Conservation (phyloP, 2,797 vertebrate genomes). For the Paguma larvata region DNA sequence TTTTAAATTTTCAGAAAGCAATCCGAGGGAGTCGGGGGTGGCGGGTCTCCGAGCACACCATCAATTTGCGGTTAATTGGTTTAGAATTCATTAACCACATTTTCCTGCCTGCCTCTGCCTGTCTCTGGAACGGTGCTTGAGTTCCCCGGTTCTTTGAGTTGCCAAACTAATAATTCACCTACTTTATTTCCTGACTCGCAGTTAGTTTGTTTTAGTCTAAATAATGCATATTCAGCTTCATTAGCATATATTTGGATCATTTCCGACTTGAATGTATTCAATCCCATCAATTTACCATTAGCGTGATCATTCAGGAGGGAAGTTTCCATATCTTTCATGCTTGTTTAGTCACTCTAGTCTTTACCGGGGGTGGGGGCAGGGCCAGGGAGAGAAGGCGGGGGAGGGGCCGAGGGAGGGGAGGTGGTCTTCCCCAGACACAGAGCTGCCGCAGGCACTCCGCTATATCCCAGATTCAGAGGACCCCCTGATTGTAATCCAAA, state of each 20-base stretch:
- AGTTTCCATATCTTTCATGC: slow-evolving; percentile 49
- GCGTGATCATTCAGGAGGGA: slow-evolving; percentile 60
- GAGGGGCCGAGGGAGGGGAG: neutral
- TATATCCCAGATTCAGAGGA: neutral
- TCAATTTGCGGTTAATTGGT: slow-evolving; percentile 80
- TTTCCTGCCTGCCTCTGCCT: slow-evolving; percentile 78
- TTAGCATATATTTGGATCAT: slow-evolving; percentile 80
- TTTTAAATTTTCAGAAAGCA: slow-evolving; percentile 68
- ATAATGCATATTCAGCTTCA: slow-evolving; percentile 85
- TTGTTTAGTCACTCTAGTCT: slow-evolving; percentile 72
- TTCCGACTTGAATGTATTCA: slow-evolving; percentile 73
- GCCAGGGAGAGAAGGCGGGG: neutral
- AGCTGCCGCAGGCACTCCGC: neutral
- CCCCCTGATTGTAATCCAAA: neutral
- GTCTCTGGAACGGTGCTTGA: slow-evolving; percentile 77
- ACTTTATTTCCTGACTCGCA: slow-evolving; percentile 85
- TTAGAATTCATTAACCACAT: slow-evolving; percentile 83
- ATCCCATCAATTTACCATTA: slow-evolving; percentile 75
- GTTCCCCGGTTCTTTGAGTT: slow-evolving; percentile 82
- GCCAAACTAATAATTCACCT: slow-evolving; percentile 87
- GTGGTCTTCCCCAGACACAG: neutral
- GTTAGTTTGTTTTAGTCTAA: slow-evolving; percentile 85
- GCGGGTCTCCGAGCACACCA: slow-evolving; percentile 3
- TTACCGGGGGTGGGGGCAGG: slow-evolving; percentile 29
- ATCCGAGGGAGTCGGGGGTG: slow-evolving; percentile 33